Evolutionary conservation across 2,888 invertebrate species (phyloP), one percentile per base, ranked within the genome.

Genomic region (Sisyra nigra): DNA sequence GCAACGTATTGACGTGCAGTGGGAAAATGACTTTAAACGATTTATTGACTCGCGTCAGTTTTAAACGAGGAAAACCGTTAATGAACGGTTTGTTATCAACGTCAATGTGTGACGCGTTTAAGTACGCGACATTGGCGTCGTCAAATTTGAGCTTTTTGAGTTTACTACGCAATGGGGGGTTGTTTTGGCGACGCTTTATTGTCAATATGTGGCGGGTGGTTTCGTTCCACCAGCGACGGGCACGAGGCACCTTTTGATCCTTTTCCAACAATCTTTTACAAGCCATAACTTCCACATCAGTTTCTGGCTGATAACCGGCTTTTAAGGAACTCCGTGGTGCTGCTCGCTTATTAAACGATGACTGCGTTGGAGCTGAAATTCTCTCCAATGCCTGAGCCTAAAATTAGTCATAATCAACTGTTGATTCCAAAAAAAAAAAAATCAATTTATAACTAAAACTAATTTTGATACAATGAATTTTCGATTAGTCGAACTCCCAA

Each of bases 331-430:
- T 24, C 9, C 15, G 17, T 15, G 14, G 29, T 17, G 13, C 15
- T 6, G 30, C n/a, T 8, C 48, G 61, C 60, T 74, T 74, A 30
- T 63, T 57, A 43, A 73, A 48, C n/a, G 75, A 77, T 10, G 79
- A 70, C 52, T 74, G 71, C 1, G 81, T 81, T 2, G 77, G 78
- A 1, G 78, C 75, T 6, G 74, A 66, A 44, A 80, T 69, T 43
- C 80, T 67, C 17, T 74, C 74, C 52, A 78, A 64, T 76, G 76
- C 52, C 13, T 14, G 15, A n/a, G 11, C 11, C 3, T 14, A 34
- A 34, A 34, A 34, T n/a, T n/a, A n/a, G n/a, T n/a, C n/a, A n/a
- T n/a, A n/a, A n/a, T n/a, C n/a, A n/a, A n/a, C n/a, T n/a, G n/a
- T n/a, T n/a, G n/a, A n/a, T n/a, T n/a, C 3, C 11, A 11, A 24